Percentiles rank a stretch among this genome's conserved stretches.
Conservation (phyloP, 2,797 vertebrate species). For the Anabas testudineus region DNA sequence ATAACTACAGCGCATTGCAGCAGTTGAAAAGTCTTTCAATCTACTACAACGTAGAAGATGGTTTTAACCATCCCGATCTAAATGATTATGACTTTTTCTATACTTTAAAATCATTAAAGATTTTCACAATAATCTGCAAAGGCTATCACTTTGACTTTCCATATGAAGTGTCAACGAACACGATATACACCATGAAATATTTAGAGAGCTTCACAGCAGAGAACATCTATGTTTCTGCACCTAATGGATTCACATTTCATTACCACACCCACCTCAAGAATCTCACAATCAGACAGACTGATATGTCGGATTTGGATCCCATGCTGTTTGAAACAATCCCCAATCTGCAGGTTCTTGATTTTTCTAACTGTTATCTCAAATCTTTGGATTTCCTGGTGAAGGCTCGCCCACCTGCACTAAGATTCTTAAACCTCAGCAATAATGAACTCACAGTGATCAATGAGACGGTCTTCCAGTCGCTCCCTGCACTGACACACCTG, state of each 20-base stretch:
- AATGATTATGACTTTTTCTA: fast-evolving
- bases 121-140: background rate
- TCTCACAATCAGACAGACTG: background rate
- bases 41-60: background rate
- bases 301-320: slow-evolving; percentile 21
- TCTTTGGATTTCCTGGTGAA: slow-evolving; percentile 49
- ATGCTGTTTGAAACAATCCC: slow-evolving; percentile 29
- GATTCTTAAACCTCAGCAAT: background rate
- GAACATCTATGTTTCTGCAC: background rate
- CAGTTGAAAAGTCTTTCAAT: slow-evolving; percentile 24
- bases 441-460: slow-evolving; percentile 41
- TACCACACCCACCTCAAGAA: slow-evolving; percentile 5
- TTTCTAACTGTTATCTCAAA: slow-evolving; percentile 21
- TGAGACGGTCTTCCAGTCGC: background rate
- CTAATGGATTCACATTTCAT: background rate
- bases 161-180: fast-evolving
- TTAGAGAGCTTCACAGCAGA: slow-evolving; percentile 37
- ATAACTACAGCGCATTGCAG: background rate
- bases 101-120: slow-evolving; percentile 6
- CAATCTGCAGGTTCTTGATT: slow-evolving; percentile 36
- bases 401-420: slow-evolving; percentile 8
- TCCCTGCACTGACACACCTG: slow-evolving; percentile 46
- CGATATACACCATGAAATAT: background rate
- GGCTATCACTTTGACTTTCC: fast-evolving
- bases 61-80: background rate